A percentile compares a stretch with the other conserved stretches of the same genome.
phyloP scores from a whole-genome alignment of 2,888 invertebrate genomes.

The Stenurella melanura region DNA sequence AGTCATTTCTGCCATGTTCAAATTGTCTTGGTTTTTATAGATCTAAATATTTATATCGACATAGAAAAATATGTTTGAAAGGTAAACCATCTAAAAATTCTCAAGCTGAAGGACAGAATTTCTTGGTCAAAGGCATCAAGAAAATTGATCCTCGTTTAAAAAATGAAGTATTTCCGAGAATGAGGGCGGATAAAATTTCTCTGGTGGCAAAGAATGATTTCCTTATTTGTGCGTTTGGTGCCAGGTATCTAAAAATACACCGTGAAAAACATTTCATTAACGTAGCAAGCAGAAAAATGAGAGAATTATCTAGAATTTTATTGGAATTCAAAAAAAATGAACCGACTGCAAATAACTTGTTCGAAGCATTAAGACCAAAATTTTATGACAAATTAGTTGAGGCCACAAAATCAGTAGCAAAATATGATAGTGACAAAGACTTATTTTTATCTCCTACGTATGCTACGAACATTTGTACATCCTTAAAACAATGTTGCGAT shows the following conservation, averaged over 20 bases:
- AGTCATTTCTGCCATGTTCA: no score
- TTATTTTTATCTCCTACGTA: background rate
- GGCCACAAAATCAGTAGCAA: background rate
- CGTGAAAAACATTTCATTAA: constrained; percentile 47
- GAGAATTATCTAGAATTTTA: constrained; percentile 19
- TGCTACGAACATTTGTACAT: constrained; percentile 57
- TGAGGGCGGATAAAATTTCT: constrained; percentile 44
- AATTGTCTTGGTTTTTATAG: no score
- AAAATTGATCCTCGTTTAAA: background rate
- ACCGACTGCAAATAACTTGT: background rate
- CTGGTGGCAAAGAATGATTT: constrained; percentile 44
- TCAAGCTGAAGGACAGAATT: background rate
- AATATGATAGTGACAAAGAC: background rate
- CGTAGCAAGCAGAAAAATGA: constrained; percentile 49
- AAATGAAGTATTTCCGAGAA: background rate
- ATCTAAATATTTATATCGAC: background rate
- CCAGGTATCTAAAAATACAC: constrained; percentile 48
- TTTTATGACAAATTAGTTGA: background rate
- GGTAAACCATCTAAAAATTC: no score
- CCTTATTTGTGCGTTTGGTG: constrained; percentile 49
- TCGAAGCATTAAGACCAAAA: background rate
- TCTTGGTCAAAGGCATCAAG: background rate
- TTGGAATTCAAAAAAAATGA: background rate
- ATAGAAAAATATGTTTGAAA: background rate
- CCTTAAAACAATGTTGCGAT: constrained; percentile 59